phyloP scores from a whole-genome alignment of 2,797 vertebrate species.

The Galago senegalensis region DNA sequence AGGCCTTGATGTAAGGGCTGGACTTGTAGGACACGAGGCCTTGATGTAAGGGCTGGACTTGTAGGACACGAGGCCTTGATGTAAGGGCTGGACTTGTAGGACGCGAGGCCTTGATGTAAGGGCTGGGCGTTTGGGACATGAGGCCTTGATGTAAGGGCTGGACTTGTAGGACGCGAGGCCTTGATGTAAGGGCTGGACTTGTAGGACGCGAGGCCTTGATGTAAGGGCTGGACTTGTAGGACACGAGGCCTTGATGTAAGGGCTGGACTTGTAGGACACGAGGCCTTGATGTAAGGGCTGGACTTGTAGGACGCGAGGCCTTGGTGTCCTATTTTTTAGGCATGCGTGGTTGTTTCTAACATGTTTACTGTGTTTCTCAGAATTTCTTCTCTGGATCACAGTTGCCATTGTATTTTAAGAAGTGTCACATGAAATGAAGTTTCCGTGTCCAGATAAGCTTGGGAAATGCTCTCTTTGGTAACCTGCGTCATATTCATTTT shows the following conservation, averaged over 20 bases:
- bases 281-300: neutral
- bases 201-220: neutral
- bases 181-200: too few relatives aligned
- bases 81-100: too few relatives aligned
- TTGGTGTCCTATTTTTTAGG: neutral
- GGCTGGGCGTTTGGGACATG: too few relatives aligned
- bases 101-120: too few relatives aligned
- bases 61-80: too few relatives aligned
- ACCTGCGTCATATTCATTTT: neutral
- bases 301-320: too few relatives aligned
- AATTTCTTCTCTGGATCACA: neutral
- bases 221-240: too few relatives aligned
- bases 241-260: neutral
- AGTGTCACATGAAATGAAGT: neutral
- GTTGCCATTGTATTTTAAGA: constrained; percentile 25
- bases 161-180: too few relatives aligned
- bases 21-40: too few relatives aligned
- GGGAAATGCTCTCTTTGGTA: neutral
- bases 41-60: neutral
- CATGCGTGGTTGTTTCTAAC: neutral
- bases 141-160: too few relatives aligned
- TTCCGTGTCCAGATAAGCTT: neutral
- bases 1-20: neutral
- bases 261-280: too few relatives aligned
- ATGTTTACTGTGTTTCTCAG: neutral